Evolutionary conservation across 2,888 invertebrate genomes (phyloP).

Genomic region (Andrena minutula): DNA sequence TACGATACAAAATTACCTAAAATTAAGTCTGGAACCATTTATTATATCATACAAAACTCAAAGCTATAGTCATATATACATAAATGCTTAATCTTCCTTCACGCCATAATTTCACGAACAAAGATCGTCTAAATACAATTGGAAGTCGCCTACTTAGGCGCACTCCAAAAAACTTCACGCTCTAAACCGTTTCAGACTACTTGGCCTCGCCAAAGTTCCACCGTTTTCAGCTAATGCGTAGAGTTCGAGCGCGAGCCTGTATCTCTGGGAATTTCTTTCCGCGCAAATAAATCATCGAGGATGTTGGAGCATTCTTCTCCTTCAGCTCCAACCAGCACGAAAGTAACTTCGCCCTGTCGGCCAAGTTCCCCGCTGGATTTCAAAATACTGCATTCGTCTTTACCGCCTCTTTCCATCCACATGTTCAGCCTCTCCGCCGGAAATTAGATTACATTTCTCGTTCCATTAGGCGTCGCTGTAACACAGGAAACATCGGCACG

Average conservation of each 20-base stretch:
- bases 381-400: constrained; percentile 12
- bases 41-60: too few relatives aligned
- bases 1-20: too few relatives aligned
- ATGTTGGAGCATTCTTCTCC: constrained; percentile 24
- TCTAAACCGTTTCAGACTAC: constrained; percentile 2
- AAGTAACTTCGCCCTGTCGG: constrained; percentile 14
- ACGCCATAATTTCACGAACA: background rate
- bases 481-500: background rate
- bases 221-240: background rate
- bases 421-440: background rate
- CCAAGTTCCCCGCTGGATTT: background rate
- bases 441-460: constrained; percentile 37
- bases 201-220: constrained; percentile 12
- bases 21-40: too few relatives aligned
- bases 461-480: constrained; percentile 27
- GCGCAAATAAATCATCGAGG: constrained; percentile 35
- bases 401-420: constrained; percentile 5
- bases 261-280: constrained; percentile 22
- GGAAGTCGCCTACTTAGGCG: background rate
- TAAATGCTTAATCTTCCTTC: too few relatives aligned
- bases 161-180: background rate
- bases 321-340: constrained; percentile 18
- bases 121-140: background rate
- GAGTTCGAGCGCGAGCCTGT: constrained; percentile 21
- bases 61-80: too few relatives aligned